Evolutionary conservation across 30 jellyfish, hydroid and myxozoan species (phyloP).

Genomic region (Aurelia aurita): DNA sequence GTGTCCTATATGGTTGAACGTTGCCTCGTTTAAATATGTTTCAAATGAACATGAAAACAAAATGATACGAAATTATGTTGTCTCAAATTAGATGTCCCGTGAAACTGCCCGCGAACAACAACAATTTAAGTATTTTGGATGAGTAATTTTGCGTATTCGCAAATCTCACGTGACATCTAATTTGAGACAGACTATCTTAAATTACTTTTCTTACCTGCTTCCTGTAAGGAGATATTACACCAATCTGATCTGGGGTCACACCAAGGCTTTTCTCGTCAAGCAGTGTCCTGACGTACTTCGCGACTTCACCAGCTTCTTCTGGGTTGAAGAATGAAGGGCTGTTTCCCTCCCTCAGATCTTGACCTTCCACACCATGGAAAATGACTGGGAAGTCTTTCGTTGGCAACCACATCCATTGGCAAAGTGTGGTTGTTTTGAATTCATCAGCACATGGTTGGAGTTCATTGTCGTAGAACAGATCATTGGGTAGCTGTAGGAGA

Average conservation of each 20-base stretch:
- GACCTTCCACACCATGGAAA: slow-evolving; percentile 92
- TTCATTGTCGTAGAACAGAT: slow-evolving; percentile 80
- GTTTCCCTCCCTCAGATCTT: slow-evolving; percentile 84
- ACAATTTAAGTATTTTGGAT: too few species aligned
- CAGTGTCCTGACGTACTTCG: slow-evolving; percentile 60
- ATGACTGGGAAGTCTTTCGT: slow-evolving; percentile 68
- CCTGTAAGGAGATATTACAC: slow-evolving; percentile 89
- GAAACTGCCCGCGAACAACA: too few species aligned
- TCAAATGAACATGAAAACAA: too few species aligned
- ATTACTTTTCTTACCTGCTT: slow-evolving; percentile 71
- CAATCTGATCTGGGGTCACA: slow-evolving; percentile 78
- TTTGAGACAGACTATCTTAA: too few species aligned
- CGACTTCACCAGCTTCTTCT: slow-evolving; percentile 83
- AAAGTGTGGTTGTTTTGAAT: slow-evolving; percentile 17
- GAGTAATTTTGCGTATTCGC: too few species aligned
- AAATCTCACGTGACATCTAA: too few species aligned
- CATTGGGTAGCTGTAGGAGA: slow-evolving; percentile 49
- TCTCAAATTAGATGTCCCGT: too few species aligned
- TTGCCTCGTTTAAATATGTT: too few species aligned
- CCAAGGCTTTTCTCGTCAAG: slow-evolving; percentile 31
- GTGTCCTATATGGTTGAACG: too few species aligned
- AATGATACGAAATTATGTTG: too few species aligned
- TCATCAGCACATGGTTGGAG: slow-evolving; percentile 81
- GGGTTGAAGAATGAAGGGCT: slow-evolving; percentile 98
- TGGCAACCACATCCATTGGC: slow-evolving; percentile 58